Evolutionary conservation across 2,888 invertebrate genomes (phyloP), one percentile per base, ranked within the genome.

Genomic region (Agriopis leucophaearia): DNA sequence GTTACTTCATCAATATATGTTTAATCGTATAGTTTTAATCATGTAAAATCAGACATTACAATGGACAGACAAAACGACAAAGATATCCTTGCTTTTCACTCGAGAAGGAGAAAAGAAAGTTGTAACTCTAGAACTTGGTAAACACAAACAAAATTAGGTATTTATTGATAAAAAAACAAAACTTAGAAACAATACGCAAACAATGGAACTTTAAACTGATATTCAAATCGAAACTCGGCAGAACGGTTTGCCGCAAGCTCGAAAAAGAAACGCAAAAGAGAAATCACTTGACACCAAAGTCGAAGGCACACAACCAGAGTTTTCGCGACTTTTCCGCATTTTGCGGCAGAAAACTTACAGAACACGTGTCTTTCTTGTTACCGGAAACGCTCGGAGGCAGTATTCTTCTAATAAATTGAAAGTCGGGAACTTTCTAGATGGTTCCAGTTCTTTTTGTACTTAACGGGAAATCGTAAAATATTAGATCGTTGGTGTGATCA

Each of bases 311-410:
- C 47, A 40, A 16, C 50, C 8, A n/a, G 45, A 45, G 45, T 45
- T 44, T 44, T 9, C 45, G 48, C 27, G 51, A 58, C 51, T 47
- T 62, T 50, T 48, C 44, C 58, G 38, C 47, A 4, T 7, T 35
- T 35, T 52, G 62, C 47, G 42, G 62, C 47, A 15, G n/a, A 42
- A 36, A 62, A 66, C 45, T 62, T 58, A 52, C 12, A 18, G 47
- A 50, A 57, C 62, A 57, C 57, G 67, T 63, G 67, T 67, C 40
- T 54, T 35, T 9, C 52, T 62, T 59, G 62, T 42, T 51, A 50
- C 18, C 7, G 47, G 62, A 47, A 48, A 42, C 36, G 40, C 16
- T 60, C 35, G 36, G 35, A 56, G 45, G 51, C 66, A 36, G 15
- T 40, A 58, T 57, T 61, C 50, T 56, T 27, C 15, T 45, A 61